Base-by-base conservation (phyloP, 2,113 vertebrate species). In the Rhineura floridana region DNA sequence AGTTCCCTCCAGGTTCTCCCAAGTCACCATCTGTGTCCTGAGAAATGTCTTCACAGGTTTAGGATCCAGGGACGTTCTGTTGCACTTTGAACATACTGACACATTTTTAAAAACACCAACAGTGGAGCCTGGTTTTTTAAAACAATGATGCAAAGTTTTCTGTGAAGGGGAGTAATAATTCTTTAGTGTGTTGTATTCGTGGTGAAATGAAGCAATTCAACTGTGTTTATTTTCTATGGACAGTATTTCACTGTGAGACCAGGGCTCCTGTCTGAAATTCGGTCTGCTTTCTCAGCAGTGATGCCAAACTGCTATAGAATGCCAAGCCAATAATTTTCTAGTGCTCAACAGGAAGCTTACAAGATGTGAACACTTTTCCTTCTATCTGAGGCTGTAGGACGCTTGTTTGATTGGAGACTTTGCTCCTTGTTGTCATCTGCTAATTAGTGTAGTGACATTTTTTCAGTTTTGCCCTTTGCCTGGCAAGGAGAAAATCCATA, bases 391-490 rank as follows among this genome's bases (percentile, higher is more conserved):
- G 25, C 30, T 76, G 39, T 79, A 46, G 83, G 78, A 89, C 85
- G 15, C 30, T 90, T 81, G 13, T 86, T 36, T 91, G 83, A 85
- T 62, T 69, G 19, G 86, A 84, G 72, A 90, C 59, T 65, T 87
- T 30, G 39, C 21, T 8, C 62, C 87, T 86, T 87, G n/a, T 67
- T 88, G 21, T 88, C 62, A 72, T 72, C 87, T 33, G n/a, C 3
- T 87, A 42, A 84, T 52, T 85, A 85, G 82, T 55, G 46, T 72
- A 90, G 69, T 7, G 73, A 21, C 17, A 78, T 73, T 10, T 3
- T 7, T 87, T 89, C 75, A 55, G 90, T 91, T 94, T 91, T 92
- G 39, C 81, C 39, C 44, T 90, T 89, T 90, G 70, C 6, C 44
- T 87, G 36, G 3, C 19, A 87, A 78, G 55, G 90, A 90, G 83